phyloP scores from a whole-genome alignment of 2,113 vertebrate species.

The Pyrgilauda ruficollis region DNA sequence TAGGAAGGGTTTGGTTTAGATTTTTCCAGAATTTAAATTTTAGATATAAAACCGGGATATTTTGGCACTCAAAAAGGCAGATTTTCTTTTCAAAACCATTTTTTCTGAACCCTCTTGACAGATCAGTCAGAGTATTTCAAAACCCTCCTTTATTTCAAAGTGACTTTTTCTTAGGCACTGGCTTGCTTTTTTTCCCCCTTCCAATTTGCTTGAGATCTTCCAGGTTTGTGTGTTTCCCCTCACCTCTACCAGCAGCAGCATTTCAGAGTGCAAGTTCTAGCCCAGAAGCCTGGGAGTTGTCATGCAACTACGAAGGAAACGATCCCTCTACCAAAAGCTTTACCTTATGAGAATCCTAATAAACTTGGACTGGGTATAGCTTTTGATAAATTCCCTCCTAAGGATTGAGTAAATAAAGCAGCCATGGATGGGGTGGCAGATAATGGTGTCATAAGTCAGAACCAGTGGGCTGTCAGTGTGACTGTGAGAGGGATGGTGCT shows the following conservation, averaged over 20 bases:
- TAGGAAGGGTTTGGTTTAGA: neutral
- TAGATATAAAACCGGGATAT: neutral
- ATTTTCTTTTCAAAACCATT: neutral
- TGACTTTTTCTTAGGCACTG: neutral
- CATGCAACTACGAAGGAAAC: neutral
- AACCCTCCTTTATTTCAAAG: neutral
- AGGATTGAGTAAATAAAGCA: neutral
- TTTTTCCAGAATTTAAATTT: neutral
- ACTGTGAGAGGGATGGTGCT: neutral
- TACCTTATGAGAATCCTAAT: neutral
- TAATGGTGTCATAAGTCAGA: neutral
- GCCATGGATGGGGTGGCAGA: neutral
- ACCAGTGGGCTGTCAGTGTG: neutral
- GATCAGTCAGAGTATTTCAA: neutral
- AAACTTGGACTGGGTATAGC: neutral
- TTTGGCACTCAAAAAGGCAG: neutral
- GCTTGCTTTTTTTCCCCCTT: neutral
- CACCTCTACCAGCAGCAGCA: neutral
- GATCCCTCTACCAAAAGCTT: neutral
- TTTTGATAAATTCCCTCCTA: neutral
- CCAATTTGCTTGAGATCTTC: neutral
- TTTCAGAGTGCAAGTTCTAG: neutral
- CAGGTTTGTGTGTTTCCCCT: neutral
- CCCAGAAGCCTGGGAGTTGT: neutral
- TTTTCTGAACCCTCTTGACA: neutral